Evolutionary conservation across 2,797 vertebrate species (phyloP).

Genomic region (Corythornis leucogaster): DNA sequence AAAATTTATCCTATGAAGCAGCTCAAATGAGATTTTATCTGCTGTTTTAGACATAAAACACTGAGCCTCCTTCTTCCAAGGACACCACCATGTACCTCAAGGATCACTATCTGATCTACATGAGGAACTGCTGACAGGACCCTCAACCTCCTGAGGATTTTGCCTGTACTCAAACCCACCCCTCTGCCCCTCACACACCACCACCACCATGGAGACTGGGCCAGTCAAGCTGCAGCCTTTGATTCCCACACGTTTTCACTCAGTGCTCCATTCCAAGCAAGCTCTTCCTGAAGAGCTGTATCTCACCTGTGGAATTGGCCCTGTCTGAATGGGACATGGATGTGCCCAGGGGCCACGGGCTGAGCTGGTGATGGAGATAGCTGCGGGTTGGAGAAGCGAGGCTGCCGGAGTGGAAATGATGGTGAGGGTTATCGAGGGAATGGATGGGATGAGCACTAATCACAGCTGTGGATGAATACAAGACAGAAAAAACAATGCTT

Average conservation of each 20-base stretch:
- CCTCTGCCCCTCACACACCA: background rate
- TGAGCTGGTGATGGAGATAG: constrained; percentile 92
- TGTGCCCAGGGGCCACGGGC: constrained; percentile 85
- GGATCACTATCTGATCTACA: background rate
- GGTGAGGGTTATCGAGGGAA: constrained; percentile 99
- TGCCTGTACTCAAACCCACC: background rate
- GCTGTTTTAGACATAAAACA: background rate
- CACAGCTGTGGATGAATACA: constrained; percentile 95
- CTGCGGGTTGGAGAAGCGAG: constrained; percentile 92
- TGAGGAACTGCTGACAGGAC: background rate
- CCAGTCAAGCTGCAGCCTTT: background rate
- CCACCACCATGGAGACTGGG: background rate
- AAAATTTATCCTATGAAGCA: background rate
- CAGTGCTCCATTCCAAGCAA: background rate
- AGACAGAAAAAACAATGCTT: constrained; percentile 82
- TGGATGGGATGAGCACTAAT: constrained; percentile 99
- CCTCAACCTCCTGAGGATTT: background rate
- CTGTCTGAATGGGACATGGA: constrained; percentile 94
- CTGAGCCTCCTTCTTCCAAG: background rate
- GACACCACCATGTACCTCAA: background rate
- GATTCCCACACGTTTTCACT: background rate
- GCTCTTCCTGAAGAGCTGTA: background rate
- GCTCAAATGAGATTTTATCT: background rate
- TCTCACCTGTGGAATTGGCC: constrained; percentile 97
- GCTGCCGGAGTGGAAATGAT: constrained; percentile 99